Conservation (phyloP, 2,113 vertebrate species). For the Canis aureus region DNA sequence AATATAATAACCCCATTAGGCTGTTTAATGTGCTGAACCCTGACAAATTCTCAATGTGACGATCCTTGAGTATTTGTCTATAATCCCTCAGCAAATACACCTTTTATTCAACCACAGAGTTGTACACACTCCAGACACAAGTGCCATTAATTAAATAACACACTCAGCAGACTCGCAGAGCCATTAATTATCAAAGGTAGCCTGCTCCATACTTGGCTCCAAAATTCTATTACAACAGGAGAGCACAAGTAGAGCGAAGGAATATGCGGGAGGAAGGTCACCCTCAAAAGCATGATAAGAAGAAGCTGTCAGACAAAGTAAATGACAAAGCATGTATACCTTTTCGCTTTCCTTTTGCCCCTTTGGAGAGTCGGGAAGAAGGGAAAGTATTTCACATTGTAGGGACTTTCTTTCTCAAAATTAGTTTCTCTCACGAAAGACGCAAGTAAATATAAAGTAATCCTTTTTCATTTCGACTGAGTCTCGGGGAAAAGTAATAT, state of each 20-base stretch:
- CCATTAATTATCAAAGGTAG: slow-evolving; percentile 73
- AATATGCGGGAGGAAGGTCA: slow-evolving; percentile 62
- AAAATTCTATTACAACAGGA: slow-evolving; percentile 14
- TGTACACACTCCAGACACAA: slow-evolving; percentile 66
- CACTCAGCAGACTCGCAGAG: slow-evolving; percentile 71
- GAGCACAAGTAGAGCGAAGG: background rate
- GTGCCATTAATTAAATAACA: slow-evolving; percentile 79
- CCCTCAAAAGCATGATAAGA: background rate
- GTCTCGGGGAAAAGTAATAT: slow-evolving; percentile 45
- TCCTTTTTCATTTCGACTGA: slow-evolving; percentile 74
- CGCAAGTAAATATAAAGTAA: slow-evolving; percentile 64
- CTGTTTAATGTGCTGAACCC: slow-evolving; percentile 42
- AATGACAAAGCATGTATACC: slow-evolving; percentile 6
- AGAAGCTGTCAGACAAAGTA: slow-evolving; percentile 23
- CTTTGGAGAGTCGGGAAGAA: background rate
- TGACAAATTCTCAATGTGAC: background rate
- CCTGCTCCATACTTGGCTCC: slow-evolving; percentile 10
- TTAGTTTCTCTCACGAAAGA: slow-evolving; percentile 70
- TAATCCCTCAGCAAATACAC: slow-evolving; percentile 65
- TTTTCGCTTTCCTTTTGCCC: background rate
- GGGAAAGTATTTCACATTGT: slow-evolving; percentile 8
- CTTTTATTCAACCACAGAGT: slow-evolving; percentile 61
- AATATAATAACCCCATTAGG: slow-evolving; percentile 18
- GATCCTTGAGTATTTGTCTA: slow-evolving; percentile 52
- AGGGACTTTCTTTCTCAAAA: slow-evolving; percentile 64